Evolutionary conservation across 2,113 vertebrate genomes (phyloP), one percentile per base, ranked within the genome.

Genomic region (Rhinichthys klamathensis): DNA sequence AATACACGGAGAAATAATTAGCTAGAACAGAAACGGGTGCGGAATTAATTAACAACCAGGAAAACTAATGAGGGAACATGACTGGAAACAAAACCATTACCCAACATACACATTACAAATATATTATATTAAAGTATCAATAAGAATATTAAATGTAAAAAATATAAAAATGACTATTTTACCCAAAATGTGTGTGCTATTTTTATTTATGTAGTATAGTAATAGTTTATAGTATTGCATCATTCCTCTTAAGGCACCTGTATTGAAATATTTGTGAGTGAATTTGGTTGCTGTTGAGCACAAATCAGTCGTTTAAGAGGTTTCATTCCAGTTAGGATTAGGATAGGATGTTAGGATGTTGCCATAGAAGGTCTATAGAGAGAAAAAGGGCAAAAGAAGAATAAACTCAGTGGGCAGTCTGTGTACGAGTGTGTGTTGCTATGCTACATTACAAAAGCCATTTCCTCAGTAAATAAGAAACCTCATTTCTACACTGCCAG

Each of bases 401-500:
- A 80, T 83, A 85, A 70, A 18, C 60, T 79, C 84, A 80, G 83
- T 38, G 56, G 70, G 76, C 65, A 58, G 51, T 58, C 49, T 35
- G 44, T 84, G 73, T 51, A 65, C 32, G 27, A 65, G 30, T 16
- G 35, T 78, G 67, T 70, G 38, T 54, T 56, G 32, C 65, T 80
- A 60, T 60, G 5, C 8, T 80, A 83, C 78, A 83, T 79, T 87
- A 67, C 67, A 63, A 87, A 75, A 75, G 80, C 86, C 73, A 77
- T 84, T 85, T 84, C 67, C 87, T 91, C 76, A 25, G 65, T 91
- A 89, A 87, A 91, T 80, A 78, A 89, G 88, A 85, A 86, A 51
- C 85, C 86, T 87, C 18, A 49, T 87, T 88, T 90, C 83, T 88
- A 46, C 56, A 30, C 61, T 73, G 76, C 87, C 85, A 56, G 32